Conservation (phyloP, 2,113 vertebrate species). For the Corythaixoides concolor region DNA sequence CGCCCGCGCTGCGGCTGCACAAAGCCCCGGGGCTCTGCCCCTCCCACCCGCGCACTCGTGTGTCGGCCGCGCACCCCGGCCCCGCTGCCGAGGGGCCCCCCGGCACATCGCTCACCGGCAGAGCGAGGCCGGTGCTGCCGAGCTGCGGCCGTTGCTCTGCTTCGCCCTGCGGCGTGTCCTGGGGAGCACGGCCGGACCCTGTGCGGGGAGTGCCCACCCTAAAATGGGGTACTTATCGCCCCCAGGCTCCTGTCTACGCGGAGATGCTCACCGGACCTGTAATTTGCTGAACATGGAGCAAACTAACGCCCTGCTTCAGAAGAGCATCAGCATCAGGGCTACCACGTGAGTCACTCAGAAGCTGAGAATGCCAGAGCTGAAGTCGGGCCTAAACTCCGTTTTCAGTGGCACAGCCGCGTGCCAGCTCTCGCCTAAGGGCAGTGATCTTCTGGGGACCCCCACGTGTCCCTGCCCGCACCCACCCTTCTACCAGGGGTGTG, state of each 20-base stretch:
- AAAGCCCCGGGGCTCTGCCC: not conserved
- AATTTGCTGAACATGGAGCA: fast-evolving
- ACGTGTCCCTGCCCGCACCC: not conserved
- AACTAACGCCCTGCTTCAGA: not conserved
- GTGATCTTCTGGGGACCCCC: not conserved
- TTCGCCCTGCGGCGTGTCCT: fast-evolving
- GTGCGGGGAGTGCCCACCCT: not conserved
- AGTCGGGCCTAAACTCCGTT: fast-evolving
- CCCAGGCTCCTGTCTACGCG: no score
- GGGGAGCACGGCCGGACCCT: not conserved
- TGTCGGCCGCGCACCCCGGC: fast-evolving
- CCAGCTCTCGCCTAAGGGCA: not conserved
- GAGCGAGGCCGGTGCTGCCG: not conserved
- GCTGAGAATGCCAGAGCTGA: not conserved
- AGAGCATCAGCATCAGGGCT: not conserved
- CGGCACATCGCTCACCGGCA: fast-evolving
- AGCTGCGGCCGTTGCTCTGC: not conserved
- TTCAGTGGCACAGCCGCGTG: fast-evolving
- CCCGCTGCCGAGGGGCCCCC: not conserved
- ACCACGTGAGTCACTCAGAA: not conserved
- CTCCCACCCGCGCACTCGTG: not conserved
- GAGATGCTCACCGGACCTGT: not conserved
- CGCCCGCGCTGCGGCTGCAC: not conserved
- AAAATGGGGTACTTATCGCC: not conserved
- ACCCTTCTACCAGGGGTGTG: not conserved